These are phyloP conservation scores for Halichoeres trimaculatus DNA, from an alignment of 2,113 vertebrate genomes.

Conservation along the genomic window DNA sequence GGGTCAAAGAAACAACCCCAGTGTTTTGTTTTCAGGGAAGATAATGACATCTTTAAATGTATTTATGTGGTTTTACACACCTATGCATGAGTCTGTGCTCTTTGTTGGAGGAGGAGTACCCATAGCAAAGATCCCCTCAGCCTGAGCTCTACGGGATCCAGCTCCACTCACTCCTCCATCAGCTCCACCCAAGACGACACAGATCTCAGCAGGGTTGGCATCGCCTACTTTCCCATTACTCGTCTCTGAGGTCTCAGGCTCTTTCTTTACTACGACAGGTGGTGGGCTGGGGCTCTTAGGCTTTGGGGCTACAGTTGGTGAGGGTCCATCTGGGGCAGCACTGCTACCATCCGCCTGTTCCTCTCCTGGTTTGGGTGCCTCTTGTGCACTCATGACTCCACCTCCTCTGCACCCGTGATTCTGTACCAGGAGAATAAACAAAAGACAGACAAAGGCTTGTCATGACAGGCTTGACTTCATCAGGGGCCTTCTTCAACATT, in stretches of 20 bases:
- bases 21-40: no score
- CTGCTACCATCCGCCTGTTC: conserved; percentile 70
- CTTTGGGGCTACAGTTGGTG: conserved; percentile 79
- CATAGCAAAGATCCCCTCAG: conserved; percentile 89
- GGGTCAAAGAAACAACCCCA: conserved; percentile 34
- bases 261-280: conserved; percentile 86
- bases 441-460: conserved; percentile 25
- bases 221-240: conserved; percentile 87
- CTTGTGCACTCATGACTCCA: conserved; percentile 82
- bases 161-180: conserved; percentile 66
- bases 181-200: conserved; percentile 90
- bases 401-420: conserved; percentile 71
- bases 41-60: no score
- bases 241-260: conserved; percentile 79
- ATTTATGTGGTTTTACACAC: conserved; percentile 67
- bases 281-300: conserved; percentile 63
- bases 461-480: background rate
- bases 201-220: conserved; percentile 92
- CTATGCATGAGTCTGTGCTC: conserved; percentile 81
- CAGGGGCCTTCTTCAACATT: no score
- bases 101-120: conserved; percentile 76
- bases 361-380: conserved; percentile 73
- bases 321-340: conserved; percentile 70
- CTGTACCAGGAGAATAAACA: conserved; percentile 40
- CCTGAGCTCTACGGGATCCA: conserved; percentile 91